These are phyloP conservation scores for Papilio polytes DNA, from an alignment of 1,140 invertebrate species.

Conservation along the genomic window DNA sequence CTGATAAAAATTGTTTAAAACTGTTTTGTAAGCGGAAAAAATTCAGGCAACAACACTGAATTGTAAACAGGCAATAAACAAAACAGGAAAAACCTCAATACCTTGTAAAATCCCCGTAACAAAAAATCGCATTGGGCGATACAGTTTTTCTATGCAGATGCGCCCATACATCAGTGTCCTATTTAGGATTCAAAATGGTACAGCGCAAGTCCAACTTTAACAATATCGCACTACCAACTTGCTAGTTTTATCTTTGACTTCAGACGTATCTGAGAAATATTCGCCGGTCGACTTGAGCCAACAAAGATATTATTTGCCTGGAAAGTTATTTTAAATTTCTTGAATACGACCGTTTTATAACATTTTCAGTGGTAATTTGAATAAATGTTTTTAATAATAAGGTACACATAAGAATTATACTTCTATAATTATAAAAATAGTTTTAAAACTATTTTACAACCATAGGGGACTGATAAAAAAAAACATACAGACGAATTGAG, in stretches of 20 bases:
- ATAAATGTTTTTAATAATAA: no score
- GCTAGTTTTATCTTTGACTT: constrained; percentile 65
- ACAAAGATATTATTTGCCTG: constrained; percentile 19
- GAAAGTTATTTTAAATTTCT: constrained; percentile 21
- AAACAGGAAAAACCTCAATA: constrained; percentile 28
- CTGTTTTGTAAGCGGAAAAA: constrained; percentile 23
- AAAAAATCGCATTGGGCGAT: constrained; percentile 38
- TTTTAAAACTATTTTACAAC: no score
- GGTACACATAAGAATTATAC: no score
- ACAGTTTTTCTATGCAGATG: constrained; percentile 50
- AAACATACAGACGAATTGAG: no score
- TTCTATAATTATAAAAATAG: no score
- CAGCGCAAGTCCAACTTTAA: constrained; percentile 58
- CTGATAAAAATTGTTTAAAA: background rate
- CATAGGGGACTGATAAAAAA: no score
- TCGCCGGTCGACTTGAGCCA: constrained; percentile 46
- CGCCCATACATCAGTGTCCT: constrained; percentile 49
- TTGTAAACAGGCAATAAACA: constrained; percentile 39
- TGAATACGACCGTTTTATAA: background rate
- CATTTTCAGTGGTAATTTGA: no score
- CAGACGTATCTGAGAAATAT: constrained; percentile 51
- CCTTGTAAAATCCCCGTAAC: constrained; percentile 37
- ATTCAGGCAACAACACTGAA: constrained; percentile 35
- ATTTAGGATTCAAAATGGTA: constrained; percentile 62
- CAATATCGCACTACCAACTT: constrained; percentile 63